Percentiles rank a stretch among this genome's conserved stretches.
Evolutionary conservation across 2,888 invertebrate species (phyloP).

Genomic region (Maniola hyperantus): DNA sequence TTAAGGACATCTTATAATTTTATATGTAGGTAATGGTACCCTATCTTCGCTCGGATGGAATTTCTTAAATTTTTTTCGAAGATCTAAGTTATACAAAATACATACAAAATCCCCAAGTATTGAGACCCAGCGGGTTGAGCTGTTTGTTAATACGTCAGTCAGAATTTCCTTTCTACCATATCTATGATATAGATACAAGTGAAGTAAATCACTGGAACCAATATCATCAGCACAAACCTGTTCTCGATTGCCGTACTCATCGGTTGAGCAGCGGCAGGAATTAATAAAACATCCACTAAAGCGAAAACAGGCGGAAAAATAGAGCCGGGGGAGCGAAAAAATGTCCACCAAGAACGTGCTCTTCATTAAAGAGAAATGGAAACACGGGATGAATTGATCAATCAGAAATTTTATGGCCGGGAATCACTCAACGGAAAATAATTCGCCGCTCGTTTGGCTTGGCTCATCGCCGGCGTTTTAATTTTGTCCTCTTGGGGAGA

Average conservation of each 20-base stretch:
- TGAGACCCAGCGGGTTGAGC: too few relatives aligned
- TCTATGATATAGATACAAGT: neutral
- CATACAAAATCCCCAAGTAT: too few relatives aligned
- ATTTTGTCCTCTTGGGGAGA: constrained; percentile 80
- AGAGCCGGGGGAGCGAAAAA: constrained; percentile 63
- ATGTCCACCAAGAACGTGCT: constrained; percentile 71
- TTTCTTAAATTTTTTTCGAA: too few relatives aligned
- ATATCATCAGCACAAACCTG: constrained; percentile 50
- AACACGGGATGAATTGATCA: constrained; percentile 82
- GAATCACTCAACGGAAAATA: constrained; percentile 83
- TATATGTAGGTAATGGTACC: too few relatives aligned
- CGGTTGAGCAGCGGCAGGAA: constrained; percentile 57
- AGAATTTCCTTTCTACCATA: too few relatives aligned
- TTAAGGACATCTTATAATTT: too few relatives aligned
- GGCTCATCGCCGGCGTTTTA: constrained; percentile 81
- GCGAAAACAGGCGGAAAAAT: constrained; percentile 79
- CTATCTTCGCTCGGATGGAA: too few relatives aligned
- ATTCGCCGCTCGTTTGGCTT: constrained; percentile 76
- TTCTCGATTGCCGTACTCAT: constrained; percentile 60
- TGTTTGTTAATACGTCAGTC: too few relatives aligned
- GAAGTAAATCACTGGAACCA: neutral
- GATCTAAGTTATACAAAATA: too few relatives aligned
- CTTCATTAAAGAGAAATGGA: constrained; percentile 76
- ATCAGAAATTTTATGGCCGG: constrained; percentile 81
- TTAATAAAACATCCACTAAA: constrained; percentile 80